Evolutionary conservation across 2,113 vertebrate species (phyloP), one percentile per base, ranked within the genome.

Genomic region (Pyxicephalus adspersus): DNA sequence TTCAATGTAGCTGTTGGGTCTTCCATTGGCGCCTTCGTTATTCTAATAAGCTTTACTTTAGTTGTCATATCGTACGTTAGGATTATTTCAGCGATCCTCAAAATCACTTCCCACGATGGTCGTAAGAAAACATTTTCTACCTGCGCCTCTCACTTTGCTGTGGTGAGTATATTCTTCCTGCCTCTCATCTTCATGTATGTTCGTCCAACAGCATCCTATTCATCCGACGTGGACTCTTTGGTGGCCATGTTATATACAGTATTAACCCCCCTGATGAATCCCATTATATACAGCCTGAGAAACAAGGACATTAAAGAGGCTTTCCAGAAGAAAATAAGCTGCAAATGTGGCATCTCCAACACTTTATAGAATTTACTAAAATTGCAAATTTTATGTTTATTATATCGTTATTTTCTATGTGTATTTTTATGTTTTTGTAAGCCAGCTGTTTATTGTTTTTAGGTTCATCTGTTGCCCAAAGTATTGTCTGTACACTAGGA

Each of bases 271-370:
- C 70, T 89, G 87, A 51, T 90, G 58, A 89, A 88, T 18, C 89
- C 89, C 3, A 80, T 90, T 2, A 87, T 89, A 65, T 90, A 88
- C 16, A 89, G 87, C 31, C 5, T 89, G 17, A 84, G 85, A 18
- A 89, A 85, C 83, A 85, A 57, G 26, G 85, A 89, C 17, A 55
- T 88, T 20, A 83, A 88, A 1, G n/a, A 60, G 4, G 57, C 85
- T 5, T 54, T 89, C 17, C 80, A 83, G 45, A 70, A 51, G 45
- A 70, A 64, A 64, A 64, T 64, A 28, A 29, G 11, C n/a, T 23
- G 6, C 9, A 20, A 23, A 5, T n/a, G 5, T 60, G 83, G 83
- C 0, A 9, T 38, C 9, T 38, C 34, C 5, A 38, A 38, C 34
- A 38, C 5, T 38, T 5, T 1, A 38, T 38, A 38, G 34, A 38